Percentiles rank a stretch among this genome's conserved stretches.
Conservation (phyloP, 2,888 invertebrate genomes). For the Orchesella flavescens region DNA sequence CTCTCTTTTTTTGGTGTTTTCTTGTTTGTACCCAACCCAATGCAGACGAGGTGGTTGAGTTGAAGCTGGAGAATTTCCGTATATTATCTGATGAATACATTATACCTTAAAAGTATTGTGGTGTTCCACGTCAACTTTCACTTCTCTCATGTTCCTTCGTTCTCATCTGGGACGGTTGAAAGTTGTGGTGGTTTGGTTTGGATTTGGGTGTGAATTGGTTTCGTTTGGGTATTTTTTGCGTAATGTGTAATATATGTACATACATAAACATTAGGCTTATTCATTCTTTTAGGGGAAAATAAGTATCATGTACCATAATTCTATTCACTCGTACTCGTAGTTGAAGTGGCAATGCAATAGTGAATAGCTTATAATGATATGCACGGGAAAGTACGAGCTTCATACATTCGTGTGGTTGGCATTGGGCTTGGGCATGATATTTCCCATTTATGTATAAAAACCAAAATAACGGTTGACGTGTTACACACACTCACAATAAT, state of each 20-base stretch:
- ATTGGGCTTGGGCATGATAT: not conserved
- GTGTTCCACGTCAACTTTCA: conserved; percentile 57
- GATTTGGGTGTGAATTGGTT: no score
- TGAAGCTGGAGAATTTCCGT: not conserved
- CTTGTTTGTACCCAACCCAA: no score
- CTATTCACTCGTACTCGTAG: not conserved
- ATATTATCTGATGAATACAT: conserved; percentile 55
- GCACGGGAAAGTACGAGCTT: conserved; percentile 4
- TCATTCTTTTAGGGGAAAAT: not conserved
- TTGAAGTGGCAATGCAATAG: conserved; percentile 12
- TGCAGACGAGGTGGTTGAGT: not conserved
- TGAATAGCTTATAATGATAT: conserved; percentile 34
- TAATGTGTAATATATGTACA: not conserved
- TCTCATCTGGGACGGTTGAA: conserved; percentile 40
- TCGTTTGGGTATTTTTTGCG: not conserved
- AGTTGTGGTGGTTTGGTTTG: not conserved
- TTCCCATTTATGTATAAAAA: not conserved
- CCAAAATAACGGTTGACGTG: not conserved
- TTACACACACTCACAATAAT: not conserved
- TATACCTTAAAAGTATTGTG: conserved; percentile 56
- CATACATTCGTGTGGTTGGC: not conserved
- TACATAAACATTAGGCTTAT: not conserved
- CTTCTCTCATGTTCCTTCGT: no score
- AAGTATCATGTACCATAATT: no score
- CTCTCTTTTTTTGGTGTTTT: not conserved